Base-by-base conservation (phyloP, 2,797 vertebrate genomes). In the Sorex maritimensis region DNA sequence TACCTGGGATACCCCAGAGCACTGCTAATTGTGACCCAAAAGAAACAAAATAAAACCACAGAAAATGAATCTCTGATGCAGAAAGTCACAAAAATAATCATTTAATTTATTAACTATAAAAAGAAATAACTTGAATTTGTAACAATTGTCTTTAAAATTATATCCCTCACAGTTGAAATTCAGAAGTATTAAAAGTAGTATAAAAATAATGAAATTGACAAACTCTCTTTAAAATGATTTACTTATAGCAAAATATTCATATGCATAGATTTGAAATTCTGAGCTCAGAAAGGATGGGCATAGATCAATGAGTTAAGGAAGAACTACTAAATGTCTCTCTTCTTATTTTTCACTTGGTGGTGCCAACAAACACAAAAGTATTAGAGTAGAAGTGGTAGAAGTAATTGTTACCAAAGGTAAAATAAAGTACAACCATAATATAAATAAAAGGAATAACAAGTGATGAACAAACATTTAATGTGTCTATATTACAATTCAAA, bases 191-290 rank as follows among this genome's bases (percentile, higher is more conserved):
- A 44, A 5, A 44, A 44, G 7, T 44, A 5, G 41, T 44, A 44
- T 44, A 81, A 58, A 58, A 58, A 58, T 14, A 58, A 28, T 44
- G 7, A 44, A 30, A 68, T 14, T 1, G 5, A 68, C 81, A 73
- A 61, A 34, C 38, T 38, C 55, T 69, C 55, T 69, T 74, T 23
- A 78, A 86, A 82, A 2, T 55, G 65, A 91, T 74, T 91, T 88
- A 5, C 12, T 91, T 28, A 28, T 44, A 34, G 15, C 73, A 26
- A 93, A 91, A 44, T 55, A 79, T 44, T 73, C 80, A 65, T 26
- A 58, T 91, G 34, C 44, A 2, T 13, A 81, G 30, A 78, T 7
- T 15, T 9, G 26, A 23, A 30, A 2, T 19, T 21, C 14, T 86
- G 30, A 74, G 26, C 11, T 44, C n/a, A 80, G 28, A 77, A 41